These are phyloP conservation scores for Tyria jacobaeae DNA, from an alignment of 2,888 invertebrate genomes.

Conservation along the genomic window DNA sequence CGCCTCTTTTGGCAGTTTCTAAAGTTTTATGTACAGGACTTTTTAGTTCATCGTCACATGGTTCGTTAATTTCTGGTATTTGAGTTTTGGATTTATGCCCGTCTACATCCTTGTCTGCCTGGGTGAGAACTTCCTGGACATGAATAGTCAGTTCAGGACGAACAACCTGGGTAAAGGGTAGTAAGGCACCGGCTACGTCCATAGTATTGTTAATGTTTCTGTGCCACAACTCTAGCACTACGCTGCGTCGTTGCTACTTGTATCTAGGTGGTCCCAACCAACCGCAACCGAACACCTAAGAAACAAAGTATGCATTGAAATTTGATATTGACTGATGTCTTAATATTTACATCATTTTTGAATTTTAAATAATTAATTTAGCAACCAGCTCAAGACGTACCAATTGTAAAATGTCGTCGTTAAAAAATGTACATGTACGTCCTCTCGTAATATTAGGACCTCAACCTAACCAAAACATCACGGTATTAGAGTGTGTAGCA, in stretches of 20 bases:
- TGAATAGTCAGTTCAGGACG: slow-evolving; percentile 80
- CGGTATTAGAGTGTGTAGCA: too few relatives aligned
- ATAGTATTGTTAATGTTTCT: slow-evolving; percentile 85
- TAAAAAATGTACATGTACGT: too few relatives aligned
- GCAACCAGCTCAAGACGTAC: too few relatives aligned
- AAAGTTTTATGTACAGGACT: slow-evolving; percentile 28
- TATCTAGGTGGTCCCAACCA: slow-evolving; percentile 89
- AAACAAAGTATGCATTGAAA: slow-evolving; percentile 6
- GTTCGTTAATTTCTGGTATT: slow-evolving; percentile 78
- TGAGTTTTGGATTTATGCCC: slow-evolving; percentile 55
- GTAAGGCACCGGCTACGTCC: slow-evolving; percentile 82
- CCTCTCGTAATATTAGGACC: too few relatives aligned
- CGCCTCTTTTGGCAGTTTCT: slow-evolving; percentile 31
- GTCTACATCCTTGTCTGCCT: slow-evolving; percentile 64
- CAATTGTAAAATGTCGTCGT: too few relatives aligned
- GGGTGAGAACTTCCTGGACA: slow-evolving; percentile 79
- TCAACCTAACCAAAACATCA: too few relatives aligned
- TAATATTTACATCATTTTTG: too few relatives aligned
- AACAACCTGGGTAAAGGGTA: slow-evolving; percentile 80
- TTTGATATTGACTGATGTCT: neutral
- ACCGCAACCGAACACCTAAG: slow-evolving; percentile 89
- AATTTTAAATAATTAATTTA: too few relatives aligned
- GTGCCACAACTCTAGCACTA: slow-evolving; percentile 86
- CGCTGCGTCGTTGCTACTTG: slow-evolving; percentile 88
- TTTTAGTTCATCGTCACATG: slow-evolving; percentile 56